A percentile compares a stretch with the other conserved stretches of the same genome.
Conservation (phyloP, 2,797 vertebrate species). For the Falco naumanni region DNA sequence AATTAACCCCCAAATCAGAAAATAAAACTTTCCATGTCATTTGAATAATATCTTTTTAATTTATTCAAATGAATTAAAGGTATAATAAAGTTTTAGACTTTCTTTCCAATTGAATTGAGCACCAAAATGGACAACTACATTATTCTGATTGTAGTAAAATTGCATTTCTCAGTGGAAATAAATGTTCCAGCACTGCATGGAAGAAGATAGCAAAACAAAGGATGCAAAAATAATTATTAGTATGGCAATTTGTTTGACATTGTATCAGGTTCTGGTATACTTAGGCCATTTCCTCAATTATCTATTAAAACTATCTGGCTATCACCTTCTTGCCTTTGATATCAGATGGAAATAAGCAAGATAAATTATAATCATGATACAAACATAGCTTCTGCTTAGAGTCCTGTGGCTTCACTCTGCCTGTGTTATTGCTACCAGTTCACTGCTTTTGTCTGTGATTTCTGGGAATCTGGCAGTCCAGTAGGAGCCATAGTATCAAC, state of each 20-base stretch:
- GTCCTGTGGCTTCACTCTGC: not conserved
- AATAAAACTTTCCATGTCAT: not conserved
- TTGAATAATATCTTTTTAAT: slow-evolving; percentile 15
- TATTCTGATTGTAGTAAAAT: slow-evolving; percentile 14
- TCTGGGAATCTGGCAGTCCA: not conserved
- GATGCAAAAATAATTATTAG: not conserved
- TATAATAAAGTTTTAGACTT: slow-evolving; percentile 7
- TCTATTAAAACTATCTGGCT: not conserved
- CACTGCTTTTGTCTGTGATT: not conserved
- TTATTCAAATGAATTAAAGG: slow-evolving; percentile 2
- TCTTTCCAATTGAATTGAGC: not conserved
- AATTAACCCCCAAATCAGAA: not conserved
- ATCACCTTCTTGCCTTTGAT: not conserved
- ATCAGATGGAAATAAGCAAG: not conserved
- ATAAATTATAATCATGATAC: not conserved
- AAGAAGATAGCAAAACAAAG: not conserved
- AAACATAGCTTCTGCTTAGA: not conserved
- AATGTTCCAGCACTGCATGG: not conserved
- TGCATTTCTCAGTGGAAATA: slow-evolving; percentile 4
- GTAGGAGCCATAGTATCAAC: not conserved
- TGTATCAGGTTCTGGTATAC: not conserved
- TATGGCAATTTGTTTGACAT: not conserved
- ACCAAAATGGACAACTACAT: not conserved
- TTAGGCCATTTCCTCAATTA: slow-evolving; percentile 1
- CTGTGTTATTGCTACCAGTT: not conserved